Conservation (phyloP, 1,140 invertebrate species). For the Hetaerina americana region DNA sequence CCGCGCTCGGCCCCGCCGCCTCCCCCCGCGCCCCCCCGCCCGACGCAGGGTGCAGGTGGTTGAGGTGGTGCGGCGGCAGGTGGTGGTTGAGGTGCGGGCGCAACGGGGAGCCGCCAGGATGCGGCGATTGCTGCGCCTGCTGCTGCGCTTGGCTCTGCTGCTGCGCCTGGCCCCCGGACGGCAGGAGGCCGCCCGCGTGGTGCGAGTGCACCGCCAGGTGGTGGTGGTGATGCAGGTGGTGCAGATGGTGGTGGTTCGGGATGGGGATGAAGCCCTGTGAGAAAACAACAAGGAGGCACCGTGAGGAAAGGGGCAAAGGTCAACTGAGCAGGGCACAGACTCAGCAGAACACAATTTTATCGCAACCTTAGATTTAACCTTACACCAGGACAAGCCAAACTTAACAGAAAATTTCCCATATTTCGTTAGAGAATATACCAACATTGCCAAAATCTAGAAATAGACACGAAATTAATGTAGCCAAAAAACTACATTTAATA, state of each 20-base stretch:
- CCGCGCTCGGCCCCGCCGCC: background rate
- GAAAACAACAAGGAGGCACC: background rate
- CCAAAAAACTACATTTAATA: no score
- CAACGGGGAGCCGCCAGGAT: background rate
- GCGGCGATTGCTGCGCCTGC: background rate
- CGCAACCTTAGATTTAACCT: no score
- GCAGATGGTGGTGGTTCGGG: background rate
- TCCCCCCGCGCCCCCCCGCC: background rate
- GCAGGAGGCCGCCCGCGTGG: background rate
- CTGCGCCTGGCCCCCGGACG: background rate
- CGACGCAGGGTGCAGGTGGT: background rate
- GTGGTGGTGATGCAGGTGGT: background rate
- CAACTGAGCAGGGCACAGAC: no score
- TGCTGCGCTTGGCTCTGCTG: background rate
- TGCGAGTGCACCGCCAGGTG: background rate
- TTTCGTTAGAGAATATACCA: no score
- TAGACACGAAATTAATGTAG: no score
- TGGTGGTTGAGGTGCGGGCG: background rate
- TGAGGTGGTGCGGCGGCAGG: background rate
- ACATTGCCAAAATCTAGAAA: no score
- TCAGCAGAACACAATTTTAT: no score
- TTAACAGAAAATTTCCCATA: no score
- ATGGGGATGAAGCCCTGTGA: background rate
- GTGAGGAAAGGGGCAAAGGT: no score
- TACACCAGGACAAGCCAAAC: no score